These are phyloP conservation scores for Aporophyla lueneburgensis DNA, from an alignment of 2,888 invertebrate species.

Conservation along the genomic window DNA sequence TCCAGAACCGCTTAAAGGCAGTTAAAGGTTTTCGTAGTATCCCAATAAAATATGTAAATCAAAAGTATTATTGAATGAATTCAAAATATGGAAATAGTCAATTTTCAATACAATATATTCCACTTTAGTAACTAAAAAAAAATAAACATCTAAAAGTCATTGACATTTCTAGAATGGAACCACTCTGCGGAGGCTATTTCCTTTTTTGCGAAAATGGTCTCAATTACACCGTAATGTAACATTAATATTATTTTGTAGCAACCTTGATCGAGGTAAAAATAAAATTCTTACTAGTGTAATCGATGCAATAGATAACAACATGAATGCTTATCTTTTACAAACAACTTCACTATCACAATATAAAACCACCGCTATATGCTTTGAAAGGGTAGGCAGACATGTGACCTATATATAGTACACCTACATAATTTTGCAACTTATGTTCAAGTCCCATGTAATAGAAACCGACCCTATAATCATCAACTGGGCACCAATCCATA, in stretches of 20 bases:
- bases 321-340: not conserved
- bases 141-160: conserved; percentile 74
- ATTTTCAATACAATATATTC: conserved; percentile 63
- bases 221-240: conserved; percentile 63
- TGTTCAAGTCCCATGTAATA: too few species aligned
- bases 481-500: too few species aligned
- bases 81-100: conserved; percentile 51
- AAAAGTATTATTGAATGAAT: conserved; percentile 20
- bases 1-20: not conserved
- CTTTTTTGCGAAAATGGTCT: conserved; percentile 65
- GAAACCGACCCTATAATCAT: too few species aligned
- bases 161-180: conserved; percentile 80
- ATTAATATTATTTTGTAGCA: conserved; percentile 3
- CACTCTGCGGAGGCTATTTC: conserved; percentile 75
- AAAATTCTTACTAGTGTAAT: not conserved
- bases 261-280: not conserved
- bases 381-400: too few species aligned
- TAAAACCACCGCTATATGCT: too few species aligned
- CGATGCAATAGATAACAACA: not conserved
- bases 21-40: conserved; percentile 6
- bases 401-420: too few species aligned
- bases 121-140: conserved; percentile 68
- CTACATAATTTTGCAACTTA: too few species aligned
- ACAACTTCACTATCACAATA: not conserved
- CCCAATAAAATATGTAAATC: conserved; percentile 42